phyloP scores from a whole-genome alignment of 2,888 invertebrate species.

The Caenorhabditis sp. region DNA sequence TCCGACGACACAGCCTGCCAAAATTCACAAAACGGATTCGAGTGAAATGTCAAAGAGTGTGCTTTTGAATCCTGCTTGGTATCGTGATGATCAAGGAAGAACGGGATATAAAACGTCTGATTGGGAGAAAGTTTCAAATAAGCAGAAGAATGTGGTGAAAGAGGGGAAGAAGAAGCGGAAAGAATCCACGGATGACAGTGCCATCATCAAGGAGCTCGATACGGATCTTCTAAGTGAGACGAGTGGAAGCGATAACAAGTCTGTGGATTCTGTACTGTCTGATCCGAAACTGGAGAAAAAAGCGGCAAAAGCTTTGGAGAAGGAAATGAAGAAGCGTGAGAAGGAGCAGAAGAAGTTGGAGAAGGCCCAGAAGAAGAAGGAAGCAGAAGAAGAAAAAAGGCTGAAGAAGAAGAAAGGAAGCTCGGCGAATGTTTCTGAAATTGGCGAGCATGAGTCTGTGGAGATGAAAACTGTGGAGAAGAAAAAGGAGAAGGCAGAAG shows the following conservation, averaged over 20 bases:
- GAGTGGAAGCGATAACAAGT: slow-evolving; percentile 40
- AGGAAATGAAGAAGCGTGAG: slow-evolving; percentile 57
- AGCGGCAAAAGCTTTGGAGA: slow-evolving; percentile 45
- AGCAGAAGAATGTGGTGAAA: slow-evolving; percentile 69
- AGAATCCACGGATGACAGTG: slow-evolving; percentile 13
- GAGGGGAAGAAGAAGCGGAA: slow-evolving; percentile 48
- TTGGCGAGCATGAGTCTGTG: slow-evolving; percentile 49
- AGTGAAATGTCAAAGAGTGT: slow-evolving; percentile 73
- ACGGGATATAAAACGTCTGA: slow-evolving; percentile 72
- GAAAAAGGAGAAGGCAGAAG: slow-evolving; percentile 50
- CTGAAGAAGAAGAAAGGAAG: slow-evolving; percentile 59
- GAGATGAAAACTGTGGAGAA: slow-evolving; percentile 45
- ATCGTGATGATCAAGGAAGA: slow-evolving; percentile 74
- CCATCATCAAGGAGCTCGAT: slow-evolving; percentile 52
- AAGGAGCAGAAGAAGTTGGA: slow-evolving; percentile 58
- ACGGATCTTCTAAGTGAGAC: slow-evolving; percentile 42
- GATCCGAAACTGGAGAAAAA: slow-evolving; percentile 50
- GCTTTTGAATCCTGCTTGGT: slow-evolving; percentile 75
- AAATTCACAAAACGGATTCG: slow-evolving; percentile 62
- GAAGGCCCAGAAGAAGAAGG: slow-evolving; percentile 58
- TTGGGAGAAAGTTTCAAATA: slow-evolving; percentile 65
- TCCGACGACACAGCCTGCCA: slow-evolving; percentile 25
- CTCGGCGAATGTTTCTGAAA: slow-evolving; percentile 40
- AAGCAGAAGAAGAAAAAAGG: slow-evolving; percentile 60
- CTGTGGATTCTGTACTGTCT: slow-evolving; percentile 19